Percentiles rank a stretch among this genome's conserved stretches.
Conservation (phyloP, 2,797 vertebrate species). For the Rhinichthys osculus region DNA sequence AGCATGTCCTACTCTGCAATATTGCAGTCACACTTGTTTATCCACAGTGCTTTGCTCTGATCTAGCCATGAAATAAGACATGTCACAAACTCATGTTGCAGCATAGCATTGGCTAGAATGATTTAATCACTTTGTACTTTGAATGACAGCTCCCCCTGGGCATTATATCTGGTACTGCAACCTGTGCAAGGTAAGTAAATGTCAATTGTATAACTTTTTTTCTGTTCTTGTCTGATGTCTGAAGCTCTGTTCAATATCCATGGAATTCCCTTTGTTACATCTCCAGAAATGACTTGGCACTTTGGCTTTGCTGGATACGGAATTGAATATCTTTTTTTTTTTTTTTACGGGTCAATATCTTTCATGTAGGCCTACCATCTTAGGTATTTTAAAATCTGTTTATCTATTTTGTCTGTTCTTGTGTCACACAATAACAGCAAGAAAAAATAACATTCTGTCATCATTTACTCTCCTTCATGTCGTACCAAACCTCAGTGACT, state of each 20-base stretch:
- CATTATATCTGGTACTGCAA: conserved; percentile 37
- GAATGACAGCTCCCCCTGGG: conserved; percentile 52
- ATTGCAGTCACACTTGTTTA: conserved; percentile 13
- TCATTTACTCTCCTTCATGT: neutral
- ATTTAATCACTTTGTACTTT: conserved; percentile 36
- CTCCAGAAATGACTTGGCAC: neutral
- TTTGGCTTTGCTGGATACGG: neutral
- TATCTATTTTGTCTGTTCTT: neutral
- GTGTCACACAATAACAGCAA: neutral
- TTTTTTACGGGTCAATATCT: neutral
- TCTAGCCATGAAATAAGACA: conserved; percentile 11
- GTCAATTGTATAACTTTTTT: neutral
- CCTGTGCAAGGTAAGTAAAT: neutral
- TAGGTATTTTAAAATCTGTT: neutral
- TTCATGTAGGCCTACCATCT: neutral
- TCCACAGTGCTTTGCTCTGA: neutral
- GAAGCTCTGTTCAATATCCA: neutral
- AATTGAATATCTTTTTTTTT: neutral
- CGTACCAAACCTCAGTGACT: neutral
- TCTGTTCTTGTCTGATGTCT: neutral
- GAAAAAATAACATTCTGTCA: neutral
- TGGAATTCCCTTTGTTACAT: neutral
- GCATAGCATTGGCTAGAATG: neutral
- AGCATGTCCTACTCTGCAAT: neutral
- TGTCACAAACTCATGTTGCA: conserved; percentile 20